Percentiles rank a stretch among this genome's conserved stretches.
These are phyloP conservation scores for Epicampocera succincta DNA, from an alignment of 2,888 invertebrate species.

Conservation along the genomic window DNA sequence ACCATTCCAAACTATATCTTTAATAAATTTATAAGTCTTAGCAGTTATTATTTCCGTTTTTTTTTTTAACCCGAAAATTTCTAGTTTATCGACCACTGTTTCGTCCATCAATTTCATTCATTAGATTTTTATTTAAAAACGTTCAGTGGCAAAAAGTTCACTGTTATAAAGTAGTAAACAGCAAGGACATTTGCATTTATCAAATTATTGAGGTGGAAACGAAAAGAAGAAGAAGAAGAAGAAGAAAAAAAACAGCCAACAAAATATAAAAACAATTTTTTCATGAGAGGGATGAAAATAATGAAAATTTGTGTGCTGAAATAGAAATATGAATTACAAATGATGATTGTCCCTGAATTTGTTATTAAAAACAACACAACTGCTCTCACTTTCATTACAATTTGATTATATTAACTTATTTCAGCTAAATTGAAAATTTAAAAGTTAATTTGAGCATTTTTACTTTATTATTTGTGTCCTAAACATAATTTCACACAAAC, in stretches of 20 bases:
- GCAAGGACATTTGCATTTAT: conserved; percentile 69
- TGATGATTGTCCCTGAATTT: conserved; percentile 51
- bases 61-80: no score
- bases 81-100: conserved; percentile 17
- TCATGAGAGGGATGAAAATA: conserved; percentile 43
- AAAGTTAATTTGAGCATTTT: conserved; percentile 37
- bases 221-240: conserved; percentile 34
- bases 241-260: conserved; percentile 30
- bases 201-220: conserved; percentile 69
- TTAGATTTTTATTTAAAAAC: conserved; percentile 26
- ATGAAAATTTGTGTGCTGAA: conserved; percentile 34
- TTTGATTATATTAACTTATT: conserved; percentile 29
- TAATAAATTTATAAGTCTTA: no score
- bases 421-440: conserved; percentile 43
- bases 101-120: conserved; percentile 39
- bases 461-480: conserved; percentile 29
- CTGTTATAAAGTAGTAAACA: conserved; percentile 24
- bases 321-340: conserved; percentile 63
- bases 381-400: conserved; percentile 58
- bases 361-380: conserved; percentile 24
- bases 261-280: conserved; percentile 30
- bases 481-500: no score
- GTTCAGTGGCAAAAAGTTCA: conserved; percentile 21
- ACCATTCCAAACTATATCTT: no score
- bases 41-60: no score